Conservation (phyloP, 2,888 invertebrate species). For the Strigamia maritima region DNA sequence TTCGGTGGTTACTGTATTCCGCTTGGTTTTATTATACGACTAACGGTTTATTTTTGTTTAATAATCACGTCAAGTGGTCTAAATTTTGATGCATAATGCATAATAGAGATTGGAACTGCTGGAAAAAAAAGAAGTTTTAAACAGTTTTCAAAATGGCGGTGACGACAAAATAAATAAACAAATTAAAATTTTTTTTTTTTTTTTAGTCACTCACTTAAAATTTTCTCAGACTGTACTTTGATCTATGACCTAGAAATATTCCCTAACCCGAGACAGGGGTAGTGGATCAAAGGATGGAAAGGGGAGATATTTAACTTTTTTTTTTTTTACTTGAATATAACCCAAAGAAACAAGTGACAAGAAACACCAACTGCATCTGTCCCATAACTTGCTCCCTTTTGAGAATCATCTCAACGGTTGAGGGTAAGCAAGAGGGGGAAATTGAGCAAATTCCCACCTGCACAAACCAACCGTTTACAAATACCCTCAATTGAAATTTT, state of each 20-base stretch:
- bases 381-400: conserved; percentile 29
- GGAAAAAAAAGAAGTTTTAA: too few species aligned
- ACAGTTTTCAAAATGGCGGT: too few species aligned
- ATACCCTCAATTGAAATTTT: background rate
- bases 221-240: conserved; percentile 24
- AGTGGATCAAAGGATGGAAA: conserved; percentile 22
- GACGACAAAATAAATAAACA: too few species aligned
- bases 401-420: conserved; percentile 21
- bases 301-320: background rate
- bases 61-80: too few species aligned
- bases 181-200: background rate
- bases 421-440: background rate
- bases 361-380: conserved; percentile 34
- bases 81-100: too few species aligned
- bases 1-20: too few species aligned
- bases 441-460: conserved; percentile 26
- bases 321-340: background rate
- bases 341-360: conserved; percentile 30
- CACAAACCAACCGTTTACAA: background rate
- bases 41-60: too few species aligned
- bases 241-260: conserved; percentile 31
- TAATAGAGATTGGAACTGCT: too few species aligned
- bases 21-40: too few species aligned
- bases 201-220: background rate
- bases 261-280: conserved; percentile 9